A percentile compares a stretch with the other conserved stretches of the same genome.
Evolutionary conservation across 2,888 invertebrate genomes (phyloP).

Genomic region (Idaea dimidiata): DNA sequence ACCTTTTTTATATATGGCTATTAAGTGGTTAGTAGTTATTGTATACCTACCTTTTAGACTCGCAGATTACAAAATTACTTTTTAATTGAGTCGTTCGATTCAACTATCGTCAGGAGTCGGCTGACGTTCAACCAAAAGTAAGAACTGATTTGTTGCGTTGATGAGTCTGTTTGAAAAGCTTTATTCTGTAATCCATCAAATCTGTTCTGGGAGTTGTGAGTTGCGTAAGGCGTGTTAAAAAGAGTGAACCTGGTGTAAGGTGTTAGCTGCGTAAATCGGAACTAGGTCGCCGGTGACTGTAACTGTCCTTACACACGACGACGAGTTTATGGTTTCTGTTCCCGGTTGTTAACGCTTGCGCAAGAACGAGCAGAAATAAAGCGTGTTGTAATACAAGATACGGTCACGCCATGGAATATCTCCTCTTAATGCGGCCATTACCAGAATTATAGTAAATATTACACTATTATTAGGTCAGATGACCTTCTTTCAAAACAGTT

Average conservation of each 20-base stretch:
- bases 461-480: constrained; percentile 36
- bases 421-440: constrained; percentile 50
- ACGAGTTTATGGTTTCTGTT: constrained; percentile 41
- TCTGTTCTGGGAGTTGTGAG: neutral
- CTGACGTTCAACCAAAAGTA: too few species aligned
- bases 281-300: constrained; percentile 28
- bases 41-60: too few species aligned
- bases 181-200: neutral
- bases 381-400: constrained; percentile 49
- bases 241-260: neutral
- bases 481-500: constrained; percentile 35
- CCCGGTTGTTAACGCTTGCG: constrained; percentile 51
- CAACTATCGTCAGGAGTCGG: too few species aligned
- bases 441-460: constrained; percentile 51
- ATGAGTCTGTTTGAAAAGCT: too few species aligned
- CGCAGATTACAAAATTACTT: too few species aligned
- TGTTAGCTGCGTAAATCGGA: constrained; percentile 16
- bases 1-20: too few species aligned
- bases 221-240: neutral
- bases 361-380: constrained; percentile 64
- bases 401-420: constrained; percentile 38
- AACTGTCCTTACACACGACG: constrained; percentile 38
- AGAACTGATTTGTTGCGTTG: too few species aligned
- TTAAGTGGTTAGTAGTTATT: too few species aligned
- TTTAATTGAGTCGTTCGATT: too few species aligned